A percentile compares a stretch with the other conserved stretches of the same genome.
Evolutionary conservation across 1,140 invertebrate genomes (phyloP).

Genomic region (Zaprionus gabonicus): DNA sequence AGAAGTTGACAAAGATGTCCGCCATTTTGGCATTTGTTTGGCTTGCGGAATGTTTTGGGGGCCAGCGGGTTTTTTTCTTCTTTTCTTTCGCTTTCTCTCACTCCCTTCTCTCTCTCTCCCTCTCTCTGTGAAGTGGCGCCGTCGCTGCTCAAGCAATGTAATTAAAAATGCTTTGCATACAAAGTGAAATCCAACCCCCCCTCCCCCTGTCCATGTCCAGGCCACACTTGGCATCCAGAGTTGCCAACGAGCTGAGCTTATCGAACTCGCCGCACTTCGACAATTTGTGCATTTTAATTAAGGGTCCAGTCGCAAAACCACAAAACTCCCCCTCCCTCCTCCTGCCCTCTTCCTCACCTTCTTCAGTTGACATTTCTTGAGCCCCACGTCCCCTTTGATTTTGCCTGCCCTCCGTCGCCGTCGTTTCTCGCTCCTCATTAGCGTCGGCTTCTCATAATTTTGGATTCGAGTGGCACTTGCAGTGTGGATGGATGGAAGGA

Average conservation of each 20-base stretch:
- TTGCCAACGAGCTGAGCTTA: neutral
- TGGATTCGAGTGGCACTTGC: conserved; percentile 62
- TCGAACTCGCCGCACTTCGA: conserved; percentile 43
- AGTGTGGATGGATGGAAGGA: conserved; percentile 11
- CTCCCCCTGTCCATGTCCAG: neutral
- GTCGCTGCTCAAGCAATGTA: conserved; percentile 19
- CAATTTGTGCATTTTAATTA: conserved; percentile 74
- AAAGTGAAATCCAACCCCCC: neutral
- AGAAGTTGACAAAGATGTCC: conserved; percentile 52
- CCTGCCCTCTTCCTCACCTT: neutral
- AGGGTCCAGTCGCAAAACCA: conserved; percentile 41
- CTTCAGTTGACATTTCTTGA: neutral
- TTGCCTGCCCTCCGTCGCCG: neutral
- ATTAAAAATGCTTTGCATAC: conserved; percentile 45
- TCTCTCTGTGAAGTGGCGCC: conserved; percentile 24
- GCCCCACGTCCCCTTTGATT: neutral
- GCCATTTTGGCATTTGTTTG: conserved; percentile 76
- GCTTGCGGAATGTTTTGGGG: conserved; percentile 37
- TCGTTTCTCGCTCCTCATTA: neutral
- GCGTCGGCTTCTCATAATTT: conserved; percentile 64
- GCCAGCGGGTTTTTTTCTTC: neutral
- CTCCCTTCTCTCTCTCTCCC: neutral
- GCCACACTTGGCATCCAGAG: conserved; percentile 1
- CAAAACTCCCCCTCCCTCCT: neutral
- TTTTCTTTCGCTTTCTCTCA: neutral